Evolutionary conservation across 2,888 invertebrate genomes (phyloP).

Genomic region (Hirtodrosophila alboralis): DNA sequence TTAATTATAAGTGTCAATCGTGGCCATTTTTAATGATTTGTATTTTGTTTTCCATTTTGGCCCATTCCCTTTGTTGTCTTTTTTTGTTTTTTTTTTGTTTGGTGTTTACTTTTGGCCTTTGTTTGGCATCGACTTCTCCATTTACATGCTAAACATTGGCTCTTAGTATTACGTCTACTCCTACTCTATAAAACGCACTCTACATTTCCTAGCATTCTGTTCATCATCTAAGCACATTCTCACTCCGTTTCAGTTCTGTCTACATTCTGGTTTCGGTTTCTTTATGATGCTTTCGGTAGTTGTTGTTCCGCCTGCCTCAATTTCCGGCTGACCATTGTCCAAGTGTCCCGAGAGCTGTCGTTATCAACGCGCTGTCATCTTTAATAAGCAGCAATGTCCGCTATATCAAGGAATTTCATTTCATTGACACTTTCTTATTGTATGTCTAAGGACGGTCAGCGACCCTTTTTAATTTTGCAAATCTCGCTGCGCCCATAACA

Average conservation of each 20-base stretch:
- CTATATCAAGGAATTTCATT: slow-evolving; percentile 70
- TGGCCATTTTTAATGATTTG: slow-evolving; percentile 76
- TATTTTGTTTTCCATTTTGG: slow-evolving; percentile 63
- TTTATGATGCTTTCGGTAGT: slow-evolving; percentile 20
- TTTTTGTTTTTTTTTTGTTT: slow-evolving; percentile 29
- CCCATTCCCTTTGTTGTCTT: slow-evolving; percentile 15
- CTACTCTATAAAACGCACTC: neutral
- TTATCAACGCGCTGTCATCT: slow-evolving; percentile 75
- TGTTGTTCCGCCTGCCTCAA: slow-evolving; percentile 35
- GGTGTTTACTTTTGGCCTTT: slow-evolving; percentile 49
- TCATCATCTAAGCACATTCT: slow-evolving; percentile 26
- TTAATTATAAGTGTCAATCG: slow-evolving; percentile 80
- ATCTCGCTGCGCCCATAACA: slow-evolving; percentile 69
- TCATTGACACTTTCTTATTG: slow-evolving; percentile 78
- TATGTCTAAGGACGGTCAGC: slow-evolving; percentile 55
- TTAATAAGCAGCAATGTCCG: slow-evolving; percentile 76
- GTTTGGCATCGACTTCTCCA: slow-evolving; percentile 65
- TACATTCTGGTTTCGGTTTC: slow-evolving; percentile 25
- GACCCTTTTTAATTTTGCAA: slow-evolving; percentile 80
- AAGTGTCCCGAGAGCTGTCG: slow-evolving; percentile 23
- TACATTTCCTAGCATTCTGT: slow-evolving; percentile 2
- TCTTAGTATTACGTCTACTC: slow-evolving; percentile 31
- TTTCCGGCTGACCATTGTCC: slow-evolving; percentile 45
- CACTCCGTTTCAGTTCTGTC: slow-evolving; percentile 12
- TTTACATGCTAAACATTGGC: slow-evolving; percentile 73